Percentiles rank a stretch among this genome's conserved stretches.
Conservation (phyloP, 2,888 invertebrate species). For the Linnaemya tessellans region DNA sequence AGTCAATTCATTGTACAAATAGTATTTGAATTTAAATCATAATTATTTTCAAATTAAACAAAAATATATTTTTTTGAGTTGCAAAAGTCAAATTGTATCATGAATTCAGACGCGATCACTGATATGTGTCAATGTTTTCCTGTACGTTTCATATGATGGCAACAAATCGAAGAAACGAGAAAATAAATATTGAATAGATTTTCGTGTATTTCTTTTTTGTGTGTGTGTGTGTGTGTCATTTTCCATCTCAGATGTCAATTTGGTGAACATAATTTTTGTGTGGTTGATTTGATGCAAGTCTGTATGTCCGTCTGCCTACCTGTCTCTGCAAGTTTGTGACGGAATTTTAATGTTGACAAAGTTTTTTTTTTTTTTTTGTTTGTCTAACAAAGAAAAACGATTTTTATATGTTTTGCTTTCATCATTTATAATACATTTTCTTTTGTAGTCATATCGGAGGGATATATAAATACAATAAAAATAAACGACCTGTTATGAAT, state of each 20-base stretch:
- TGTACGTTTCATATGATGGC: constrained; percentile 36
- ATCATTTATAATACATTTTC: constrained; percentile 49
- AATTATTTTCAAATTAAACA: constrained; percentile 65
- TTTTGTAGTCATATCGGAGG: constrained; percentile 42
- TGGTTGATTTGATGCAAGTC: constrained; percentile 18
- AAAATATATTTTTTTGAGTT: constrained; percentile 38
- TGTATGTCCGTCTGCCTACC: constrained; percentile 10
- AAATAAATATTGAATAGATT: constrained; percentile 42
- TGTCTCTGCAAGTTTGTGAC: constrained; percentile 29
- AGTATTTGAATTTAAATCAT: constrained; percentile 49
- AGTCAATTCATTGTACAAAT: constrained; percentile 43
- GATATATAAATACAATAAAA: constrained; percentile 36
- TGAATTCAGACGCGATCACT: constrained; percentile 49
- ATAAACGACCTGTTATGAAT: constrained; percentile 63
- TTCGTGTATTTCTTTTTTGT: constrained; percentile 11
- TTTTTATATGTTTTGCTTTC: constrained; percentile 49
- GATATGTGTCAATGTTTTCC: constrained; percentile 62
- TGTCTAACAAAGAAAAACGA: constrained; percentile 36
- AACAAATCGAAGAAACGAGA: constrained; percentile 4
- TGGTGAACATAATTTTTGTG: constrained; percentile 44
- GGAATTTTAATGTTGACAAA: constrained; percentile 63
- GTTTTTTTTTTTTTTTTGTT: not conserved
- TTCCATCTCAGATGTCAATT: constrained; percentile 68
- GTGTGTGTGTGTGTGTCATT: constrained; percentile 43
- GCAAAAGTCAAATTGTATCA: constrained; percentile 58